Evolutionary conservation across 2,888 invertebrate species (phyloP).

Genomic region (Ophioninae sp.): DNA sequence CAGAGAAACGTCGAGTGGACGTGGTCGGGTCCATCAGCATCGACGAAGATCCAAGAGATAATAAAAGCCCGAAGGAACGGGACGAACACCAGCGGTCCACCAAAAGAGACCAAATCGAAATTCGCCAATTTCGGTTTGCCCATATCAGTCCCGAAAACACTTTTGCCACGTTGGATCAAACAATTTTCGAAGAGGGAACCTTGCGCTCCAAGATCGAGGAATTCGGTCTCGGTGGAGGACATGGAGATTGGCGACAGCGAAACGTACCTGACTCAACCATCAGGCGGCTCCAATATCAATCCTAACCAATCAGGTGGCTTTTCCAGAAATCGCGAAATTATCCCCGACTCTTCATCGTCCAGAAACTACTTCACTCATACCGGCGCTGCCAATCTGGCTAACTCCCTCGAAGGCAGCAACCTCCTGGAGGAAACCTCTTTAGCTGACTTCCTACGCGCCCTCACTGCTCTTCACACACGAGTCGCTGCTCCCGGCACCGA

Average conservation of each 20-base stretch:
- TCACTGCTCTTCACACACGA: conserved; percentile 86
- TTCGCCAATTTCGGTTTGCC: conserved; percentile 73
- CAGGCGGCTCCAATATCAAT: conserved; percentile 31
- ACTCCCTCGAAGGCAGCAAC: conserved; percentile 82
- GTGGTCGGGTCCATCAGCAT: conserved; percentile 87
- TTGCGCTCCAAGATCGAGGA: conserved; percentile 33
- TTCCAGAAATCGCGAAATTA: conserved; percentile 29
- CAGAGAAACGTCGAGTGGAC: conserved; percentile 82
- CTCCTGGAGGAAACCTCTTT: conserved; percentile 91
- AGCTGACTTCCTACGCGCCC: conserved; percentile 90
- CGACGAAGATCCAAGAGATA: conserved; percentile 83
- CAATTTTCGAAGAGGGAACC: conserved; percentile 68
- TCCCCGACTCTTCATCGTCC: conserved; percentile 69
- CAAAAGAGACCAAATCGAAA: conserved; percentile 70
- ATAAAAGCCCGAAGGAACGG: conserved; percentile 71
- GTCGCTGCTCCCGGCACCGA: conserved; percentile 80
- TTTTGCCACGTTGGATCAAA: conserved; percentile 74
- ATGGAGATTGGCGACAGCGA: conserved; percentile 64
- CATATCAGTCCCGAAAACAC: conserved; percentile 71
- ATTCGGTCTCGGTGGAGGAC: conserved; percentile 69
- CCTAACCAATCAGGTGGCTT: conserved; percentile 48
- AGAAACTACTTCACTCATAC: conserved; percentile 77
- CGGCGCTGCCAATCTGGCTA: conserved; percentile 64
- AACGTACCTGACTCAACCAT: conserved; percentile 64
- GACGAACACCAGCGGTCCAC: conserved; percentile 53